Conservation (phyloP, 2,113 vertebrate species). For the Motacilla alba region DNA sequence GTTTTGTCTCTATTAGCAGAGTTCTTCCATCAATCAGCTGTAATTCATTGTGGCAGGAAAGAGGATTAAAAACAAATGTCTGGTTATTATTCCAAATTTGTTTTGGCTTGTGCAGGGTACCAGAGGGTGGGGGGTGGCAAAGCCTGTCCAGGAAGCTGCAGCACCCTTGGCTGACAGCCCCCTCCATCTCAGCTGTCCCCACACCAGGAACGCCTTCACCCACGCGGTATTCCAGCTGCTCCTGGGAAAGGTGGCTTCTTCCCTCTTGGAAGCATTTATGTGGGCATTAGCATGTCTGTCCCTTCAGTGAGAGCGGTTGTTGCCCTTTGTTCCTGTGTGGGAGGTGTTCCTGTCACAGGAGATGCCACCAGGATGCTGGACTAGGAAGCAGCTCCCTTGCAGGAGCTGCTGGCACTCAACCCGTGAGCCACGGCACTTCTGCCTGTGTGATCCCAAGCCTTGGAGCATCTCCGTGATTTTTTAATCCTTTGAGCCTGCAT, state of each 20-base stretch:
- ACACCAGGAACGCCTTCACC: background rate
- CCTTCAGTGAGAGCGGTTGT: background rate
- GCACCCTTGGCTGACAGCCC: background rate
- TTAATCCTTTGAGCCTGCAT: background rate
- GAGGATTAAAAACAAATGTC: background rate
- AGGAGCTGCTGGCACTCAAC: background rate
- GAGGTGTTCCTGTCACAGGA: background rate
- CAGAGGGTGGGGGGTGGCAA: background rate
- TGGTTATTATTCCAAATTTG: background rate
- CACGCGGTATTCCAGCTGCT: background rate
- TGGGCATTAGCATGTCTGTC: background rate
- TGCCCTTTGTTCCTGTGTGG: rapidly evolving
- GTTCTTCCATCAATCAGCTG: background rate
- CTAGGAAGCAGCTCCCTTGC: rapidly evolving
- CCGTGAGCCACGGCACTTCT: rapidly evolving
- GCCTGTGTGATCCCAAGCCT: background rate
- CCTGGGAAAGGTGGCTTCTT: background rate
- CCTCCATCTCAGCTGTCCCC: rapidly evolving
- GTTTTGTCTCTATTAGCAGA: background rate
- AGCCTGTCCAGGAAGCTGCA: background rate
- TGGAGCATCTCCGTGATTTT: background rate
- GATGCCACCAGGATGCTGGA: background rate
- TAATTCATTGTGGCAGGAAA: background rate
- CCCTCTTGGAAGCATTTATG: background rate
- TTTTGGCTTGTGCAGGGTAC: background rate